These are phyloP conservation scores for Monoplex corrugatus DNA, from an alignment of 2,888 invertebrate species.

Conservation along the genomic window DNA sequence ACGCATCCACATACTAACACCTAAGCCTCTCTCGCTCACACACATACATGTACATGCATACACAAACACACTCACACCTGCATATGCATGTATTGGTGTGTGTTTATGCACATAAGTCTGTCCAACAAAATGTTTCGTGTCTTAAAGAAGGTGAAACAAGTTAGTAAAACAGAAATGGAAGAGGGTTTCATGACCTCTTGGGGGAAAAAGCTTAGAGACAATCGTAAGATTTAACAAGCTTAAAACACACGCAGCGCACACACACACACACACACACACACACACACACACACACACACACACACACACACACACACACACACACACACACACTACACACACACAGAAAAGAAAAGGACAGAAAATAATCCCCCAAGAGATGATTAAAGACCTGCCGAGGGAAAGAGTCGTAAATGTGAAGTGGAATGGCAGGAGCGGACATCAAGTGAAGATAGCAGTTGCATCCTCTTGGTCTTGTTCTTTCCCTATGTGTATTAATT, in stretches of 20 bases:
- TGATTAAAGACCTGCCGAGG: background rate
- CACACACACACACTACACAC: background rate
- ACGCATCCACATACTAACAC: too few species aligned
- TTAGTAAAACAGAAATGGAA: too few species aligned
- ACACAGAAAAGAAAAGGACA: background rate
- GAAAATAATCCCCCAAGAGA: background rate
- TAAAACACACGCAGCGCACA: too few species aligned
- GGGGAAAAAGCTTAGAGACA: too few species aligned
- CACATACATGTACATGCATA: background rate
- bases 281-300: background rate
- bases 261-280: background rate
- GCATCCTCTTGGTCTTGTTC: background rate
- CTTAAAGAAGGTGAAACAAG: too few species aligned
- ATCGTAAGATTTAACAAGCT: too few species aligned
- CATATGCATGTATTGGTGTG: background rate
- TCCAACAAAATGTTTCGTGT: too few species aligned
- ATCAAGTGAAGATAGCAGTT: constrained; percentile 30
- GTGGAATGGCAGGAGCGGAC: background rate
- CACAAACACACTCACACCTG: background rate
- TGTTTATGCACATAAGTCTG: too few species aligned
- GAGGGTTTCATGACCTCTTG: too few species aligned
- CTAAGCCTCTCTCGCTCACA: too few species aligned
- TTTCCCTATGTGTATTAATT: constrained; percentile 27
- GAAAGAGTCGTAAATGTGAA: constrained; percentile 18
- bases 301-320: background rate